phyloP scores from a whole-genome alignment of 2,888 invertebrate genomes.

The Callyntrura sp. region DNA sequence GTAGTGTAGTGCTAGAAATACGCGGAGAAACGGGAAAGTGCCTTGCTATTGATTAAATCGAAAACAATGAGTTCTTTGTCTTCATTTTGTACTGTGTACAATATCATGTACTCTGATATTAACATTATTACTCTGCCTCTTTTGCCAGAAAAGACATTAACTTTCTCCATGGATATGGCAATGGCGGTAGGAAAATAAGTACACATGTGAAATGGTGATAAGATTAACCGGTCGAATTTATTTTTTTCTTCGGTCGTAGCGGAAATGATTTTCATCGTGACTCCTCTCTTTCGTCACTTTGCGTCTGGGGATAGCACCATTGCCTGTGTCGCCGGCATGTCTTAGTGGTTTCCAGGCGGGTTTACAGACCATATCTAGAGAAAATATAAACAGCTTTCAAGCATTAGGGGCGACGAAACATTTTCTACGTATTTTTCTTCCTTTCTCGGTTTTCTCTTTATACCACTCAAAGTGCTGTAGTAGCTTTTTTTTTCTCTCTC shows the following conservation, averaged over 20 bases:
- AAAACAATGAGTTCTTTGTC: background rate
- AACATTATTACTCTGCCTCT: background rate
- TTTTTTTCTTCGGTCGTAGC: conserved; percentile 42
- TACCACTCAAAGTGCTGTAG: no score
- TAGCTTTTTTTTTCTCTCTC: no score
- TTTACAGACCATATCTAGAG: no score
- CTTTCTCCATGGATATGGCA: no score
- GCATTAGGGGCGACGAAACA: background rate
- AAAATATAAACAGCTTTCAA: no score
- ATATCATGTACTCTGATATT: background rate
- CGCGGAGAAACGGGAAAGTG: no score
- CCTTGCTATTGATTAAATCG: no score
- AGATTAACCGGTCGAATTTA: conserved; percentile 32
- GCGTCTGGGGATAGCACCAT: background rate
- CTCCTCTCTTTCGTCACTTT: background rate
- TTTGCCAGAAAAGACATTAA: no score
- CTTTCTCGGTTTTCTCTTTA: no score
- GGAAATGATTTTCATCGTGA: conserved; percentile 56
- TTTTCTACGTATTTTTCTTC: background rate
- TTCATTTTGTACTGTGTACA: background rate
- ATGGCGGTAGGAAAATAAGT: background rate
- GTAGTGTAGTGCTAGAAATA: no score
- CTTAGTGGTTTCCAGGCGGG: no score
- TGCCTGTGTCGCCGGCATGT: background rate
- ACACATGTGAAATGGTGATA: conserved; percentile 16